Percentiles rank a stretch among this genome's conserved stretches.
phyloP scores from a whole-genome alignment of 2,113 vertebrate species.

The Phainopepla nitens region DNA sequence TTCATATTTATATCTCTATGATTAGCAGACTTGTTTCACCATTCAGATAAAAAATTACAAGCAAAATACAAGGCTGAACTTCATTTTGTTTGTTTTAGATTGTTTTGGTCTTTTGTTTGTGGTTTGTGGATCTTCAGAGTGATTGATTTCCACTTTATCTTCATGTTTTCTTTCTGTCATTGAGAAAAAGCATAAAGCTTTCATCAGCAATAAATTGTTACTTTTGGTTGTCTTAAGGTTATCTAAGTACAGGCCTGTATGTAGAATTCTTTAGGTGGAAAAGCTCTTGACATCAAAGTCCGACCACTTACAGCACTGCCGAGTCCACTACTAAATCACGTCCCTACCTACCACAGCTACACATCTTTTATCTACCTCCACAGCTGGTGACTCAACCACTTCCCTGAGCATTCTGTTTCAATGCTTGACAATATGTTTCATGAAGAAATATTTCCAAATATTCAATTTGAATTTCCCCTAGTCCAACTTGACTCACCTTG shows the following conservation, averaged over 20 bases:
- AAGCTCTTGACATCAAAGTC: not conserved
- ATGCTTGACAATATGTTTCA: not conserved
- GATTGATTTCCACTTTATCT: not conserved
- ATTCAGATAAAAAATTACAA: not conserved
- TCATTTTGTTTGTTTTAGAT: not conserved
- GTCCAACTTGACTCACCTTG: not conserved
- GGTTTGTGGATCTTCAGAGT: not conserved
- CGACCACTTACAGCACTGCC: not conserved
- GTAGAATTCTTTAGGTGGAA: not conserved
- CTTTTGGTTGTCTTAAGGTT: not conserved
- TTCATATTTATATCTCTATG: not conserved
- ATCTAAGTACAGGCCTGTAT: not conserved
- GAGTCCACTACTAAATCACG: not conserved
- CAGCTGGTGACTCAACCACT: not conserved
- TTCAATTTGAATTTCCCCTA: not conserved
- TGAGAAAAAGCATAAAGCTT: not conserved
- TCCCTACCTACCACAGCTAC: not conserved
- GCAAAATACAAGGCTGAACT: not conserved
- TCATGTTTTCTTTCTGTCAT: not conserved
- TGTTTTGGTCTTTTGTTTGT: not conserved
- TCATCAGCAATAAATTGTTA: not conserved
- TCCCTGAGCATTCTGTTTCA: not conserved
- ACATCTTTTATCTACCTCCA: not conserved
- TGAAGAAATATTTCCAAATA: not conserved
- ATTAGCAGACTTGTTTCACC: not conserved